Conservation (phyloP, 2,888 invertebrate genomes). For the Acheta domesticus region DNA sequence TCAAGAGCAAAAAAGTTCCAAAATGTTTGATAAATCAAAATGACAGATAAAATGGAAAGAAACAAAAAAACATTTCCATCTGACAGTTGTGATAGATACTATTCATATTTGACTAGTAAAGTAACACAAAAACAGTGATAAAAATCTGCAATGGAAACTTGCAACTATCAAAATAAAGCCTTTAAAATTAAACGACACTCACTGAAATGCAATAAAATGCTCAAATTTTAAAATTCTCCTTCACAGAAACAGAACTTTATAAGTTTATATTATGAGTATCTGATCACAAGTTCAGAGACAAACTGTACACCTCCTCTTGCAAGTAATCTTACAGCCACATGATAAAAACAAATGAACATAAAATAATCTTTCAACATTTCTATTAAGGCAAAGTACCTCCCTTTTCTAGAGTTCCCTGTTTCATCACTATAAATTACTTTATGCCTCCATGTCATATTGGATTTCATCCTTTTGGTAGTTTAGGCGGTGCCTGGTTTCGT, state of each 20-base stretch:
- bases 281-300: neutral
- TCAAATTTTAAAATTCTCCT: neutral
- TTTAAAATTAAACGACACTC: neutral
- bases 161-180: conserved; percentile 1
- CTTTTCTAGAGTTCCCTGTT: neutral
- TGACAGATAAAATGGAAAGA: neutral
- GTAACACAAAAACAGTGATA: conserved; percentile 3
- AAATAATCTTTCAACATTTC: neutral
- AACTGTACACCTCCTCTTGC: too few species aligned
- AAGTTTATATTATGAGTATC: neutral
- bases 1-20: neutral
- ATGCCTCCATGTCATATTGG: neutral
- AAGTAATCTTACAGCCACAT: neutral
- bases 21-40: neutral
- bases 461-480: neutral
- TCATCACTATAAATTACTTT: neutral
- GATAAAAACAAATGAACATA: neutral
- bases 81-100: conserved; percentile 2
- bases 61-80: neutral
- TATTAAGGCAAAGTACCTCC: neutral
- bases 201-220: neutral
- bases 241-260: conserved; percentile 9
- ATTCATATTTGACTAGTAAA: conserved; percentile 3
- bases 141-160: conserved; percentile 11
- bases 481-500: neutral